Evolutionary conservation across 2,888 invertebrate genomes (phyloP), one percentile per base, ranked within the genome.

Genomic region (Protodeltote pygarga): DNA sequence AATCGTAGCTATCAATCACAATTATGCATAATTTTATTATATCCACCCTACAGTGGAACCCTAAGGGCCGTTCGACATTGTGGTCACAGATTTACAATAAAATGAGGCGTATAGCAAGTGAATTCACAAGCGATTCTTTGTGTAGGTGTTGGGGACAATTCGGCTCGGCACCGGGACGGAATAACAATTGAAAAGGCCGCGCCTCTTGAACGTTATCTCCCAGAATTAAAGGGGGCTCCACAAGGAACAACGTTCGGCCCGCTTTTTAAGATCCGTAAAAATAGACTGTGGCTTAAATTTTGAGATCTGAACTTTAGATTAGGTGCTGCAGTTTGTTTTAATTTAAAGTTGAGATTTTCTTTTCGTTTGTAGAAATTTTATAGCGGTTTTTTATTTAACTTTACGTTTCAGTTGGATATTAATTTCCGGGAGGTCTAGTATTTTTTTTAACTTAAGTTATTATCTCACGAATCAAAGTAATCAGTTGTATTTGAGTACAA

Each of bases 81-180:
- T 74, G 79, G 79, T 82, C 83, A 79, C 83, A 83, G 81, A 81
- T 78, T 80, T 72, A 79, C 81, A 81, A 83, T 85, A 82, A 84
- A 83, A 79, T 79, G 76, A 74, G 69, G 66, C 73, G 63, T 71
- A 71, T 72, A 69, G 67, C 73, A 72, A 78, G 79, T 81, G 76
- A 81, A 83, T 81, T 80, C 79, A 73, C 73, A 64, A 72, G 71
- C 77, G 70, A 73, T 77, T 77, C 79, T 79, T 77, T 75, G 75
- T 74, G 67, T 75, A 77, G 76, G 78, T 77, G 75, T 74, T 65
- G 70, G 70, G 68, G 73, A 76, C 77, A 57, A 76, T 75, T 73
- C 73, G 64, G 65, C 37, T 53, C 48, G 71, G 58, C 61, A 71
- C 71, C 52, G 59, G 65, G 63, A 53, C 52, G 46, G 81, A 80